Percentiles rank a stretch among this genome's conserved stretches.
These are phyloP conservation scores for Microtus richardsoni DNA, from an alignment of 2,113 vertebrate genomes.

Conservation along the genomic window DNA sequence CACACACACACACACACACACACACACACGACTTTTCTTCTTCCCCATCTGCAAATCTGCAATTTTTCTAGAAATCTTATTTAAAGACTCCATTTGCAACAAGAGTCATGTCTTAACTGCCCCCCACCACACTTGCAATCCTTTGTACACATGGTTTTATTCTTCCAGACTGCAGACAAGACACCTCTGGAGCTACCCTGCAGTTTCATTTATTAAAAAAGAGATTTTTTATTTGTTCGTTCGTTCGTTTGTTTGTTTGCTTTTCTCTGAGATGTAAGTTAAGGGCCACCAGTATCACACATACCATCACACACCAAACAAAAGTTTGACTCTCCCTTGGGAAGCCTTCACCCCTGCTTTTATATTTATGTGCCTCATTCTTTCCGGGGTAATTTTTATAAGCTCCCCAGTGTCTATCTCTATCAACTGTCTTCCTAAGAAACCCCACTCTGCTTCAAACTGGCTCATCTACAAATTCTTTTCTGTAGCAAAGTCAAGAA, in stretches of 20 bases:
- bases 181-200: background rate
- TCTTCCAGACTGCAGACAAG: background rate
- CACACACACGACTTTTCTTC: background rate
- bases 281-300: background rate
- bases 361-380: no score
- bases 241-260: fast-evolving
- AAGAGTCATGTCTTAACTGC: background rate
- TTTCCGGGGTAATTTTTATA: background rate
- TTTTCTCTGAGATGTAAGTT: background rate
- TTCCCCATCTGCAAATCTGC: background rate
- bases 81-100: background rate
- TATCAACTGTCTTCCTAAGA: background rate
- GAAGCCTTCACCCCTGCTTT: background rate
- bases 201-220: background rate
- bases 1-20: no score
- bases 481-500: background rate
- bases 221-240: background rate
- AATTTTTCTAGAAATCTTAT: background rate
- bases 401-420: no score
- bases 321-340: background rate
- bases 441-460: background rate
- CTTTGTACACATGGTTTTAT: background rate
- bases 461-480: background rate
- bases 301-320: no score
- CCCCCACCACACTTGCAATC: background rate